phyloP scores from a whole-genome alignment of 1,140 invertebrate species.

The Aplysia californica region DNA sequence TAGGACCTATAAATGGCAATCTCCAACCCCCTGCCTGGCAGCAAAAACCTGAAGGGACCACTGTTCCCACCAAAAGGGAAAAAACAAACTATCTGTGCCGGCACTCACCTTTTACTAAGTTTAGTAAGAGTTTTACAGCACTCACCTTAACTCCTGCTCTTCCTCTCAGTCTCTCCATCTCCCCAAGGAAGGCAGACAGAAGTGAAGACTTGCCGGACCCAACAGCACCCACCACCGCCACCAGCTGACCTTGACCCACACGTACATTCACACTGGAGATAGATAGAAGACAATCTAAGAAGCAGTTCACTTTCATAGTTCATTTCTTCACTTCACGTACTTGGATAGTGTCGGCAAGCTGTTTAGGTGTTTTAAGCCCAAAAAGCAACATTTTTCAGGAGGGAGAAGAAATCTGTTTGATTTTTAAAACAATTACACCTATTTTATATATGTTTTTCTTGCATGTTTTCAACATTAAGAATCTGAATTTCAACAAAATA shows the following conservation, averaged over 20 bases:
- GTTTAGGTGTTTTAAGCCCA: too few species aligned
- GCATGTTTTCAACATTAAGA: too few species aligned
- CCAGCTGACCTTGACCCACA: constrained; percentile 55
- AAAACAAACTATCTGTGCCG: too few species aligned
- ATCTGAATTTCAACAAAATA: too few species aligned
- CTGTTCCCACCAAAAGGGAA: too few species aligned
- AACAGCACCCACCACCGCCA: constrained; percentile 71
- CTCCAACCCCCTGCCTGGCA: too few species aligned
- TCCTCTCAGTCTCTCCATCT: constrained; percentile 53
- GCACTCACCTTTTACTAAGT: too few species aligned
- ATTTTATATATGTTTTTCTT: not conserved
- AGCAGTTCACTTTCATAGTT: not conserved
- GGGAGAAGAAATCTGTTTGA: not conserved
- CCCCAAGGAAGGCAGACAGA: constrained; percentile 73
- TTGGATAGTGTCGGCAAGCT: not conserved
- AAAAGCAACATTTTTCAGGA: too few species aligned
- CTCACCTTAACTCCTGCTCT: constrained; percentile 76
- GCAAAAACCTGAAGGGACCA: too few species aligned
- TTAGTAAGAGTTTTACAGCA: too few species aligned
- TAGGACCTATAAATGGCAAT: too few species aligned
- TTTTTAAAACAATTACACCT: not conserved
- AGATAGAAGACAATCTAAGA: not conserved
- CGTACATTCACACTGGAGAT: constrained; percentile 50
- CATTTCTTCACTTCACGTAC: not conserved
- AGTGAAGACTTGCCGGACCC: constrained; percentile 80